Evolutionary conservation across 2,888 invertebrate species (phyloP).

Genomic region (Chesias legatella): DNA sequence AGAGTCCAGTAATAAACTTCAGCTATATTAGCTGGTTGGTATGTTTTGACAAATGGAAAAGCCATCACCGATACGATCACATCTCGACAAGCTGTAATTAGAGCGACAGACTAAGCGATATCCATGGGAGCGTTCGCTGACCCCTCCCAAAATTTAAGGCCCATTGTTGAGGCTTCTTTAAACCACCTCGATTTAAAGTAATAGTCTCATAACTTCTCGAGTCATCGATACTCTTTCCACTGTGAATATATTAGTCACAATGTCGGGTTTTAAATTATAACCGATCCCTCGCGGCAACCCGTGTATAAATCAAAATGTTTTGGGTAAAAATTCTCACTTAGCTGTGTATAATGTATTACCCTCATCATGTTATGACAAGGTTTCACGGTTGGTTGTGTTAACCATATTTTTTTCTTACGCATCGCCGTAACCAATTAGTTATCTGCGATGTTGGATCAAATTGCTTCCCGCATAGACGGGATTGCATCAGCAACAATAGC

Average conservation of each 20-base stretch:
- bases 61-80: conserved; percentile 43
- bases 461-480: conserved; percentile 39
- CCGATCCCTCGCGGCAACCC: conserved; percentile 41
- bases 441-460: conserved; percentile 59
- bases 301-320: conserved; percentile 42
- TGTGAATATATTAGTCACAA: conserved; percentile 54
- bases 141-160: conserved; percentile 47
- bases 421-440: conserved; percentile 63
- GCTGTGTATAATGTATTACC: conserved; percentile 27
- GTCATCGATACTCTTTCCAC: conserved; percentile 44
- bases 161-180: conserved; percentile 52
- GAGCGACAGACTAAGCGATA: conserved; percentile 59
- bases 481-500: conserved; percentile 30
- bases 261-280: conserved; percentile 52
- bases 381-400: conserved; percentile 35
- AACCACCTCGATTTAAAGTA: conserved; percentile 45
- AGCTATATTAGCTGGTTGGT: conserved; percentile 18
- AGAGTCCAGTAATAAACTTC: conserved; percentile 32
- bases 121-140: conserved; percentile 52
- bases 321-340: conserved; percentile 30
- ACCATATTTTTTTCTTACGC: conserved; percentile 50
- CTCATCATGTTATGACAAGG: conserved; percentile 35
- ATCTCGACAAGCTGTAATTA: conserved; percentile 53
- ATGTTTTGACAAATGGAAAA: conserved; percentile 52
- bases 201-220: conserved; percentile 39